Base-by-base conservation (phyloP, 2,888 invertebrate species). In the Macrophya alboannulata region DNA sequence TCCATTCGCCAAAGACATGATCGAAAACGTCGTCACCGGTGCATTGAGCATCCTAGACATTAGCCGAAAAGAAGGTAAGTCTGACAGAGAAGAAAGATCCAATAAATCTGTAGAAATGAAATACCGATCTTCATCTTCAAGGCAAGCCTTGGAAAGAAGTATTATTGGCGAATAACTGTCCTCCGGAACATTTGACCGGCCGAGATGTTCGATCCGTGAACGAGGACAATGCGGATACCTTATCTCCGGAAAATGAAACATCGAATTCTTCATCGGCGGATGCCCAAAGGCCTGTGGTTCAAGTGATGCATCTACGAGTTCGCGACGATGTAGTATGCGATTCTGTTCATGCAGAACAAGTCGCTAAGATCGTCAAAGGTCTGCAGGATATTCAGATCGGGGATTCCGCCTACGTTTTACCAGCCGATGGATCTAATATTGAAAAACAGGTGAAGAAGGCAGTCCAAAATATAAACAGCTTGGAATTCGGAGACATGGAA, bases 301-400 rank as follows among this genome's bases (percentile, higher is more conserved):
- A 62, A 81, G 81, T 62, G 2, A 62, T 81, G 62, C 40, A 81
- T n/a, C 43, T 81, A 62, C 62, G 81, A 62, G 81, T 62, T 25
- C 40, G 43, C 21, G 81, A 81, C 40, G 81, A 62, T 12, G 12
- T 43, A 12, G 31, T 40, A 4, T 43, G 62, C 62, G 40, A 62
- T 43, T 81, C 81, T n/a, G 62, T 81, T 21, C 81, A 62, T 43
- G 81, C 81, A 10, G 81, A 81, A 51, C 81, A 81, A 21, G 81
- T 81, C 43, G 62, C 81, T 10, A 62, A 43, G 62, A 89, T 90
- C 65, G 87, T 90, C 4, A 86, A 85, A 21, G 89, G 87, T 74
- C 87, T 91, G 45, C 88, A 86, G 43, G 89, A 89, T 59, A 83
- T 91, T 21, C 90, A 89, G 59, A 91, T 92, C 45, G 91, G 92